Conservation (phyloP, 1,140 invertebrate species). For the Drosophila ercepeae region DNA sequence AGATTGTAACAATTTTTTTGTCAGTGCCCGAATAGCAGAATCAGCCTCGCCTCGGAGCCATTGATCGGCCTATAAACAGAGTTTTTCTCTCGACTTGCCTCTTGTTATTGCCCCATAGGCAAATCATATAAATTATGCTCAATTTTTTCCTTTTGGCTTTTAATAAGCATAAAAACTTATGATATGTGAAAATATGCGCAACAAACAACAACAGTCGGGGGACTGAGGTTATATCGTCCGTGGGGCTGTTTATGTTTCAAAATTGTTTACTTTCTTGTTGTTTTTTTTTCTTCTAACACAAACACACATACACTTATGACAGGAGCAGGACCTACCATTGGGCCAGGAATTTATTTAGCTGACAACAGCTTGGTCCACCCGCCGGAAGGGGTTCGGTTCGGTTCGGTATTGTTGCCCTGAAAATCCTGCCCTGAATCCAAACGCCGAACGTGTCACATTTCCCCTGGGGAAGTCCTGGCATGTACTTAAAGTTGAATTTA, state of each 20-base stretch:
- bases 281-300: constrained; percentile 12
- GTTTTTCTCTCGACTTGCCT: constrained; percentile 56
- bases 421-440: neutral
- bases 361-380: constrained; percentile 24
- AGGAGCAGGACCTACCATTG: constrained; percentile 23
- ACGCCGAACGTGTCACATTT: constrained; percentile 46
- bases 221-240: constrained; percentile 35
- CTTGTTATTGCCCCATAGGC: constrained; percentile 75
- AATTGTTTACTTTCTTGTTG: constrained; percentile 51
- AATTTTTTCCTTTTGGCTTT: constrained; percentile 73
- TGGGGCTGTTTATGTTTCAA: constrained; percentile 49
- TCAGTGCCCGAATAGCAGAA: constrained; percentile 8
- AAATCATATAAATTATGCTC: constrained; percentile 82
- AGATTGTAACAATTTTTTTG: neutral
- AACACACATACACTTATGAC: constrained; percentile 25
- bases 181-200: constrained; percentile 81
- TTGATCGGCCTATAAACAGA: constrained; percentile 77
- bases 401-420: neutral
- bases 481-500: constrained; percentile 41
- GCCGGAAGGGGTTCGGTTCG: constrained; percentile 41
- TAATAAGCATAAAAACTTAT: constrained; percentile 82
- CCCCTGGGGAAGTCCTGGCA: constrained; percentile 25
- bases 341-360: constrained; percentile 48
- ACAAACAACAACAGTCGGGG: constrained; percentile 61
- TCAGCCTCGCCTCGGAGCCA: constrained; percentile 53